Evolutionary conservation across 2,113 vertebrate genomes (phyloP), one percentile per base, ranked within the genome.

Genomic region (Micronycteris hirsuta): DNA sequence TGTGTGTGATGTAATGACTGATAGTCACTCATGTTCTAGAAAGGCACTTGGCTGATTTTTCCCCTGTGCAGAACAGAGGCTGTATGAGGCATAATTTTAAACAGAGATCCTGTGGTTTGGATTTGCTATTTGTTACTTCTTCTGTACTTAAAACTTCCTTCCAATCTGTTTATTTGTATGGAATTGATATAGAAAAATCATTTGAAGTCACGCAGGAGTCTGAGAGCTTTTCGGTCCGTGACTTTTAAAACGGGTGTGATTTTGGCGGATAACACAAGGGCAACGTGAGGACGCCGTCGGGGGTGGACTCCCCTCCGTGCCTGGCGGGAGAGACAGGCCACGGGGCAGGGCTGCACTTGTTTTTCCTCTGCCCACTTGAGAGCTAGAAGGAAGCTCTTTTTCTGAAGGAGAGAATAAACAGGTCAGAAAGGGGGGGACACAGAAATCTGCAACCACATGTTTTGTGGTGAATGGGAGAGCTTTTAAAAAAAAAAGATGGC

Each of bases 51-150:
- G 81, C 94, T 83, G n/a, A 71, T 92, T 97, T 93, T 92, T 92
- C 90, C 92, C 28, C 82, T 93, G 67, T 92, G 4, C 28, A 58
- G 81, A 97, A 81, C 33, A 91, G 94, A 91, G 92, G 38, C 49
- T 86, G 31, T 86, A 93, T 97, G 67, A 95, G 78, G 63, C 49
- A 80, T 95, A 94, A 95, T 97, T 97, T 97, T 96, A 95, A 97
- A 95, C 91, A 94, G 92, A 96, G 91, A 89, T 88, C 61, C 33
- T 95, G 89, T 95, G 96, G 94, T 95, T 97, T 96, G 65, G 38
- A 86, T 86, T 95, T 91, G 76, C 93, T 95, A 12, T 96, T 93
- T 91, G 78, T 96, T 92, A 67, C 94, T 91, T 97, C 97, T 96
- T 96, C 81, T 93, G 65, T 86, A 63, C 67, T 96, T 94, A 86